Conservation (phyloP, 2,113 vertebrate genomes). For the Erythrocebus patas region DNA sequence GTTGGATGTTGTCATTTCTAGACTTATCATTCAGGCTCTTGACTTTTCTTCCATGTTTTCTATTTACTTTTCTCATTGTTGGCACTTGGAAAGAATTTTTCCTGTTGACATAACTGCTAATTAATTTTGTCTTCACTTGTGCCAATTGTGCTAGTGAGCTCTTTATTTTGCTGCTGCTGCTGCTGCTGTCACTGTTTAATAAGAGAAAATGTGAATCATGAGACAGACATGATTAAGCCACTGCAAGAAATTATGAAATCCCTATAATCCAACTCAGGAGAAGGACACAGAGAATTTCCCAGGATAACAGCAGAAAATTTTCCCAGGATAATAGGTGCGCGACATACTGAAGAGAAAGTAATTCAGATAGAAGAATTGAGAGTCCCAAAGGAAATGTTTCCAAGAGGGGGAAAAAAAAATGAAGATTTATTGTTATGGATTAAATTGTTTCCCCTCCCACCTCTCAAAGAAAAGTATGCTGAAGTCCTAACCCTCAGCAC, state of each 20-base stretch:
- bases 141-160: neutral
- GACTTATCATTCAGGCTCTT: neutral
- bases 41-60: neutral
- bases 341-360: neutral
- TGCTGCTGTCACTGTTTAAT: neutral
- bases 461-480: neutral
- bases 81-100: neutral
- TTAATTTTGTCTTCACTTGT: neutral
- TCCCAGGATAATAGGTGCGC: accelerated
- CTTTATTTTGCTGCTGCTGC: neutral
- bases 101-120: neutral
- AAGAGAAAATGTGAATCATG: neutral
- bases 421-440: neutral
- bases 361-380: neutral
- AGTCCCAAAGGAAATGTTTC: neutral
- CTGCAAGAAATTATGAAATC: neutral
- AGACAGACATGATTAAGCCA: neutral
- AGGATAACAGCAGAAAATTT: neutral
- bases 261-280: neutral
- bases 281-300: neutral
- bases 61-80: neutral
- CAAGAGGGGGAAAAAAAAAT: neutral
- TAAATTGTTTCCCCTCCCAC: neutral
- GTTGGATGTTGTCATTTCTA: neutral
- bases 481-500: neutral